A percentile compares a stretch with the other conserved stretches of the same genome.
phyloP scores from a whole-genome alignment of 2,888 invertebrate species.

The Hyposoter dolosus region DNA sequence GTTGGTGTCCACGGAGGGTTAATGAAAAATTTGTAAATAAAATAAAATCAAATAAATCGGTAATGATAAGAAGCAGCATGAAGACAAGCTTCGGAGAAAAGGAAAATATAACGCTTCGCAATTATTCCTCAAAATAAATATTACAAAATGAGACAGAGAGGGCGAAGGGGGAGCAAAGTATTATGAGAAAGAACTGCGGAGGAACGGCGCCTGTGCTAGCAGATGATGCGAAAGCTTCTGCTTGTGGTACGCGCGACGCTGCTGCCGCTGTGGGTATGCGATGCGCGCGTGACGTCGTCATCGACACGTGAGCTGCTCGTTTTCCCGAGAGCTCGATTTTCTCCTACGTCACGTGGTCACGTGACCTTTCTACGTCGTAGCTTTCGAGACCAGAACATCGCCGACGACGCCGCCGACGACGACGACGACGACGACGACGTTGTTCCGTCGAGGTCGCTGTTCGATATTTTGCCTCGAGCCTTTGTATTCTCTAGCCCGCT shows the following conservation, averaged over 20 bases:
- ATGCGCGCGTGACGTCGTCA: slow-evolving; percentile 58
- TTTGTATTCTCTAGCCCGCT: slow-evolving; percentile 21
- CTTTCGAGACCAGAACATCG: slow-evolving; percentile 42
- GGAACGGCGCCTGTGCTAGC: slow-evolving; percentile 21
- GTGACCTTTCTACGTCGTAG: slow-evolving; percentile 68
- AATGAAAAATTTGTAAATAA: background rate
- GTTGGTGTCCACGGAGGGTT: too few species aligned
- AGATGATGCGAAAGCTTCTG: slow-evolving; percentile 37
- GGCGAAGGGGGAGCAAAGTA: background rate
- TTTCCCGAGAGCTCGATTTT: slow-evolving; percentile 56
- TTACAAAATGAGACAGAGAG: background rate
- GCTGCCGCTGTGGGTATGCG: background rate
- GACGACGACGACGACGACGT: slow-evolving; percentile 31
- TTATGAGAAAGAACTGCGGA: background rate
- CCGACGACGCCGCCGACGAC: slow-evolving; percentile 47
- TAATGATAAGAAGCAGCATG: background rate
- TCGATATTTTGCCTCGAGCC: slow-evolving; percentile 45
- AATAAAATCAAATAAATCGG: background rate
- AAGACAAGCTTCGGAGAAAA: background rate
- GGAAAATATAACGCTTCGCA: background rate
- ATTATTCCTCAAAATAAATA: background rate
- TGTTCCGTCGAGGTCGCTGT: slow-evolving; percentile 59
- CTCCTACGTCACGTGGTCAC: slow-evolving; percentile 67
- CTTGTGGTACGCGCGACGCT: background rate
- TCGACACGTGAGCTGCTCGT: slow-evolving; percentile 64